Percentiles rank a stretch among this genome's conserved stretches.
Conservation (phyloP, 1,140 invertebrate species). For the Phocides pigmalion region DNA sequence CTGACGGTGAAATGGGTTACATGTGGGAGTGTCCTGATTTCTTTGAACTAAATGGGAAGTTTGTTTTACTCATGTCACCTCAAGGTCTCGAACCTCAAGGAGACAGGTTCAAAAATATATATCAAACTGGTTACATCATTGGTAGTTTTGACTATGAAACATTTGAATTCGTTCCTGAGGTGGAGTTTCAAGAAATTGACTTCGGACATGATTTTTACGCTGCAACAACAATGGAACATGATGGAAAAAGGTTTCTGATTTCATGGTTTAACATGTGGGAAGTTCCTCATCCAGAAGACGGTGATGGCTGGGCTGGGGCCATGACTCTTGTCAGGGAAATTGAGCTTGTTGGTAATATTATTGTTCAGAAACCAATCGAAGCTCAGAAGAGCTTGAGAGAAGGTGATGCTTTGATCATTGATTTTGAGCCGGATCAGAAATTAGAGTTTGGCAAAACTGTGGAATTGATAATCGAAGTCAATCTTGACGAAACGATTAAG, state of each 20-base stretch:
- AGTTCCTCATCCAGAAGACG: slow-evolving; percentile 58
- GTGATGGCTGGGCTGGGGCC: slow-evolving; percentile 73
- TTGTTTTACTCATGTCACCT: slow-evolving; percentile 71
- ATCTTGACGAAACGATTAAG: slow-evolving; percentile 57
- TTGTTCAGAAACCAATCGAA: slow-evolving; percentile 64
- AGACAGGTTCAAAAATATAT: slow-evolving; percentile 73
- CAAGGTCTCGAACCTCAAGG: slow-evolving; percentile 69
- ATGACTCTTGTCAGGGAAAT: slow-evolving; percentile 73
- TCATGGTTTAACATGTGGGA: slow-evolving; percentile 81
- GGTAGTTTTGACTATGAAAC: slow-evolving; percentile 72
- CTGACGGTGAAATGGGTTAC: slow-evolving; percentile 64
- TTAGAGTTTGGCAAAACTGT: slow-evolving; percentile 55
- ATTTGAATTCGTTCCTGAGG: slow-evolving; percentile 60
- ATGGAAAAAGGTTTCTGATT: slow-evolving; percentile 68
- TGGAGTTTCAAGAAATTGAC: slow-evolving; percentile 74
- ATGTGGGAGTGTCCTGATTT: slow-evolving; percentile 81
- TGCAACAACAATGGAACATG: slow-evolving; percentile 64
- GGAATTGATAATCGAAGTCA: slow-evolving; percentile 59
- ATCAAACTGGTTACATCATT: slow-evolving; percentile 75
- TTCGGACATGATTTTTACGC: slow-evolving; percentile 80
- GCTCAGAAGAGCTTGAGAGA: slow-evolving; percentile 55
- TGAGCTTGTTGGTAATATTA: slow-evolving; percentile 51
- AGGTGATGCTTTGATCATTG: slow-evolving; percentile 37
- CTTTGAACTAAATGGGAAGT: slow-evolving; percentile 73
- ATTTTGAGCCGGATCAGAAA: slow-evolving; percentile 39